Base-by-base conservation (phyloP, 2,888 invertebrate genomes). In the Amphipyra tragopoginis region DNA sequence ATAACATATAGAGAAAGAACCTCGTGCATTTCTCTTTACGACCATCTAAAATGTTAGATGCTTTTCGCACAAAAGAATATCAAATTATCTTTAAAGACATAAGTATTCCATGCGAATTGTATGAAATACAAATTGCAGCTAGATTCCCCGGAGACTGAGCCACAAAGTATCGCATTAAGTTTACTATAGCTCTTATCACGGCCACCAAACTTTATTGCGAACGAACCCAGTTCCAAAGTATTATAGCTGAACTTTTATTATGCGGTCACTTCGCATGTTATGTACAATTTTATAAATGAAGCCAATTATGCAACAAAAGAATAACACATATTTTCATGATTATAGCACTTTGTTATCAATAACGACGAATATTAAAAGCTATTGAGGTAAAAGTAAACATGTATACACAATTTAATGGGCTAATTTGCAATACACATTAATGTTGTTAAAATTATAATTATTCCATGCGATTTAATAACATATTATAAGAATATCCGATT, bases 11-110 rank as follows among this genome's bases (percentile, higher is more conserved):
- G 77, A 82, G 72, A 54, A 72, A 77, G 71, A 68, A 65, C 69
- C 50, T 61, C 49, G 49, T 79, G 68, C 73, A 81, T 80, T 78
- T 66, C 65, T 75, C 80, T 82, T 85, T 78, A 84, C 68, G 76
- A 65, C 62, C 66, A 66, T 66, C 54, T 79, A 75, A 80, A 81
- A 74, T 62, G 56, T 48, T 68, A 68, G 74, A 62, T 72, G 66
- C 54, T 44, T 54, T 68, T 66, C 60, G 61, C 53, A 50, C 58
- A 72, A 77, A 68, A 77, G 70, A 77, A 76, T 76, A 76, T 62
- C 44, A 66, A 68, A 73, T 79, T 74, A 73, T 72, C 57, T 72
- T 75, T 56, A 71, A 67, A 65, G 53, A 55, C 39, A 36, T 48
- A 56, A 50, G 52, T 47, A 64, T 52, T 51, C 29, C 43, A 53